Evolutionary conservation across 2,888 invertebrate species (phyloP).

Genomic region (Ramazzottius varieornatus): DNA sequence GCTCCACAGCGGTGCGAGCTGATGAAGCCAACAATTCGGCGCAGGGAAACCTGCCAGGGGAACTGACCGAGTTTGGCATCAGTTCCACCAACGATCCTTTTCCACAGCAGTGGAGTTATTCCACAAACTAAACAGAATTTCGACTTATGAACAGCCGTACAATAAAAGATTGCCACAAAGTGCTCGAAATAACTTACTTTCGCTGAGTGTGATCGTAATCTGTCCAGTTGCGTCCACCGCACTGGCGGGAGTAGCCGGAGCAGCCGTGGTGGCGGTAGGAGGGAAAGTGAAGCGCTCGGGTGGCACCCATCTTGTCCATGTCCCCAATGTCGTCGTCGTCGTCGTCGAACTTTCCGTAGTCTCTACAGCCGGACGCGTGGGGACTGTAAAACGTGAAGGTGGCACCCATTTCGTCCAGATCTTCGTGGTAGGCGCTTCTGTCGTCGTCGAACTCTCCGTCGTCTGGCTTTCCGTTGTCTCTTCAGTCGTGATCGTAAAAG

Average conservation of each 20-base stretch:
- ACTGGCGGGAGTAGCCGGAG: no score
- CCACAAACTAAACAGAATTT: background rate
- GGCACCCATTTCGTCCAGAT: background rate
- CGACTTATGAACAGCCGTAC: background rate
- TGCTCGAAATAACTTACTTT: background rate
- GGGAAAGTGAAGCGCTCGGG: background rate
- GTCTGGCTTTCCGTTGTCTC: background rate
- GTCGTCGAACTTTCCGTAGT: background rate
- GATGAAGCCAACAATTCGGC: background rate
- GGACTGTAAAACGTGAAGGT: background rate
- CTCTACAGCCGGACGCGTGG: background rate
- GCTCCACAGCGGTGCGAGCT: constrained; percentile 66
- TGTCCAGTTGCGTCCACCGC: background rate
- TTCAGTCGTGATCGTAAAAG: background rate
- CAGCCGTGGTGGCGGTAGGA: background rate
- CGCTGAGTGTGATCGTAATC: background rate
- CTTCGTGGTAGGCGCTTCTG: background rate
- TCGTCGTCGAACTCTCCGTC: background rate
- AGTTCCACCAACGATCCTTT: constrained; percentile 58
- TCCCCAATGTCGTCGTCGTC: background rate
- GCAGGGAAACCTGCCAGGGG: constrained; percentile 49
- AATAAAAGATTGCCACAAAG: background rate
- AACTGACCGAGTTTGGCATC: constrained; percentile 80
- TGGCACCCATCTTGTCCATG: background rate
- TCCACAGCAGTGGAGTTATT: constrained; percentile 1